phyloP scores from a whole-genome alignment of 2,113 vertebrate species.

The Gallinago jamesoni region DNA sequence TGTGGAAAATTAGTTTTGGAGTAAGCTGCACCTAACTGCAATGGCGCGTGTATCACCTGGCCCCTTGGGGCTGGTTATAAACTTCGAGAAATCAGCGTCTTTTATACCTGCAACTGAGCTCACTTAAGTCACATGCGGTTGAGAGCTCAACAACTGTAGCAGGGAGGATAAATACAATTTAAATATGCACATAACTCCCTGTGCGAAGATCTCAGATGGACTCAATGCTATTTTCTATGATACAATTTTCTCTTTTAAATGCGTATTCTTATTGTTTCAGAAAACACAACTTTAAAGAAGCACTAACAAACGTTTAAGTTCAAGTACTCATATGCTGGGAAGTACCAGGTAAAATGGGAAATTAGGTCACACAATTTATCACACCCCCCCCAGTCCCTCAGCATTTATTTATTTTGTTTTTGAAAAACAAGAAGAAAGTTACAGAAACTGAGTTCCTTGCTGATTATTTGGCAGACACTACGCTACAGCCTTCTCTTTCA shows the following conservation, averaged over 20 bases:
- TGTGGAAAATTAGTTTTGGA: background rate
- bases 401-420: background rate
- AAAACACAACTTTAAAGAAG: background rate
- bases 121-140: rapidly evolving
- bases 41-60: background rate
- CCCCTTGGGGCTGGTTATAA: background rate
- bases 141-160: rapidly evolving
- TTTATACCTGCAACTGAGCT: background rate
- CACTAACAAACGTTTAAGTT: background rate
- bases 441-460: background rate
- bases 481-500: background rate
- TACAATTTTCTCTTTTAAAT: background rate
- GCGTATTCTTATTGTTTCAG: background rate
- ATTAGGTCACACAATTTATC: background rate
- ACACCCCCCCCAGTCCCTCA: rapidly evolving
- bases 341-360: background rate
- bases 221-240: background rate
- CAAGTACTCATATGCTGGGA: background rate
- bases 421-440: background rate
- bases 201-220: background rate
- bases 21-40: background rate
- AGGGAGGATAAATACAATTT: background rate
- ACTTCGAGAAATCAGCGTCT: background rate
- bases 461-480: background rate
- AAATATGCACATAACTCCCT: background rate